Conservation (phyloP, 2,113 vertebrate genomes). For the Pica pica region DNA sequence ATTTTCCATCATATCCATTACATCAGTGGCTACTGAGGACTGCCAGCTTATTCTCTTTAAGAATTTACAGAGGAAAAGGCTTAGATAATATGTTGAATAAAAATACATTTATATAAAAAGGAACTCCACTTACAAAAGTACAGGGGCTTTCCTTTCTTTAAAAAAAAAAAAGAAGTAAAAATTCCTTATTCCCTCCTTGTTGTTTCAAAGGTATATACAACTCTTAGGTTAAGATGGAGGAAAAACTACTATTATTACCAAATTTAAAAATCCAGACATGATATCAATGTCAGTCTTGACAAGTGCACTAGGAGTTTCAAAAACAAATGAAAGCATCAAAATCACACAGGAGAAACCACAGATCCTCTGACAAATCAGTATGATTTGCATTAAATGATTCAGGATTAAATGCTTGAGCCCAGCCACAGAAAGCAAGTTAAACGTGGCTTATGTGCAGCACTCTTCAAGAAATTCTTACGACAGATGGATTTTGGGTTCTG, state of each 20-base stretch:
- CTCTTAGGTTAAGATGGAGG: background rate
- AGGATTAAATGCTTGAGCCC: background rate
- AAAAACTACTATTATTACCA: background rate
- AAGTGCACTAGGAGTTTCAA: background rate
- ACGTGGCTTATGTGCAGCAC: background rate
- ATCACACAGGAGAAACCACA: background rate
- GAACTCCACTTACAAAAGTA: background rate
- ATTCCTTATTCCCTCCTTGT: accelerated
- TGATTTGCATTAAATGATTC: background rate
- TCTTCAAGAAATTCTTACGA: background rate
- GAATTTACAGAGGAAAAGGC: background rate
- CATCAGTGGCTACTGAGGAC: background rate
- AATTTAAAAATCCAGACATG: background rate
- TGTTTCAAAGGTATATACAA: background rate
- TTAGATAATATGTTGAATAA: background rate
- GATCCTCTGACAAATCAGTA: background rate
- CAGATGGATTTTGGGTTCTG: background rate
- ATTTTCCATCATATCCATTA: background rate
- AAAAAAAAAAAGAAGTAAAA: background rate
- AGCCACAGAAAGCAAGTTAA: background rate
- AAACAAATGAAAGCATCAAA: background rate
- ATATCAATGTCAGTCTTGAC: background rate
- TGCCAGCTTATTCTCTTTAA: background rate
- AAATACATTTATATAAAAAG: background rate
- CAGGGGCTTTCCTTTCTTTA: background rate